A percentile compares a stretch with the other conserved stretches of the same genome.
These are phyloP conservation scores for Premnoplex brunnescens DNA, from an alignment of 2,797 vertebrate species.

Conservation along the genomic window DNA sequence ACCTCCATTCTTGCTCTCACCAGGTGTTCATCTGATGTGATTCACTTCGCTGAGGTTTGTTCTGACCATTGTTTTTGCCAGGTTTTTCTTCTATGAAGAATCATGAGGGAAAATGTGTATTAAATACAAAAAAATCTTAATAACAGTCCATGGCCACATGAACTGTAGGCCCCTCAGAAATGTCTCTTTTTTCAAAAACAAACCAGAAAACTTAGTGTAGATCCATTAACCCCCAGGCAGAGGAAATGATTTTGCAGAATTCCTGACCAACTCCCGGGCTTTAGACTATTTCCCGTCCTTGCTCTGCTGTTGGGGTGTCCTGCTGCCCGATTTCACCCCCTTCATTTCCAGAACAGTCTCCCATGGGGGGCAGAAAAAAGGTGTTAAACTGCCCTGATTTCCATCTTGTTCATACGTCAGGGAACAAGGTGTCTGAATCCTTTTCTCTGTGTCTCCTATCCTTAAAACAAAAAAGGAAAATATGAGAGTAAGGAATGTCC, in stretches of 20 bases:
- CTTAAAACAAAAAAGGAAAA: not conserved
- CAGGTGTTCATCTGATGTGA: not conserved
- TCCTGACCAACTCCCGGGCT: not conserved
- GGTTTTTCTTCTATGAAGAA: not conserved
- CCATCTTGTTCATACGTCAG: fast-evolving
- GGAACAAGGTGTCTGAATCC: not conserved
- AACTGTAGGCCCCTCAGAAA: not conserved
- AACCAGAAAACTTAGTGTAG: fast-evolving
- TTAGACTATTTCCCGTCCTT: not conserved
- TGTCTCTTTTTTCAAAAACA: not conserved
- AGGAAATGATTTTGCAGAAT: not conserved
- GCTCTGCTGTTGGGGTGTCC: not conserved
- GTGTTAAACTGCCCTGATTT: not conserved
- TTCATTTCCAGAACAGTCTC: not conserved
- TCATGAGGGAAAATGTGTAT: fast-evolving
- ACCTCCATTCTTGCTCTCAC: not conserved
- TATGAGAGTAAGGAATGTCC: not conserved
- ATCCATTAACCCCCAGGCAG: not conserved
- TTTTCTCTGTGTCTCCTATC: not conserved
- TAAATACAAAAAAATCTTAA: not conserved
- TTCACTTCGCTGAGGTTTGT: not conserved
- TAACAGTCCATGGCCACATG: not conserved
- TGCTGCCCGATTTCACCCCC: not conserved
- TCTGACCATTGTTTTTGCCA: not conserved
- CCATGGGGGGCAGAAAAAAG: not conserved